Percentiles rank a stretch among this genome's conserved stretches.
Conservation (phyloP, 2,888 invertebrate species). For the Drosophila prostipennis region DNA sequence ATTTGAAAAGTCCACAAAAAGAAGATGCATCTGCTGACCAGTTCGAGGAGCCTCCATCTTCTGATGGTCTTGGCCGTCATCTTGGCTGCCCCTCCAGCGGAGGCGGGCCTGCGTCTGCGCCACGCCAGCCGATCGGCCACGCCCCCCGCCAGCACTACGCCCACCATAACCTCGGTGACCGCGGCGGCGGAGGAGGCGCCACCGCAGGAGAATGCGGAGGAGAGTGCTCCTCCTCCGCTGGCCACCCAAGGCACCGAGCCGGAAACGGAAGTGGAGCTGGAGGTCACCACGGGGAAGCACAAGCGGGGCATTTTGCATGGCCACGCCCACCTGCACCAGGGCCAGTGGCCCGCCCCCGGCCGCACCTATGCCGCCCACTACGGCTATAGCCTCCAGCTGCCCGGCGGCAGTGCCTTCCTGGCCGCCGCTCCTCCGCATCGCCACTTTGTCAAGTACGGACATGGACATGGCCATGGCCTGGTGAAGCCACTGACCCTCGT, state of each 20-base stretch:
- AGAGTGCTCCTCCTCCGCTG: not conserved
- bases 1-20: not conserved
- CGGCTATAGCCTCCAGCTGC: slow-evolving; percentile 79
- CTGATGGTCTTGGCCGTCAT: slow-evolving; percentile 19
- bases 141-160: slow-evolving; percentile 42
- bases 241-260: slow-evolving; percentile 15
- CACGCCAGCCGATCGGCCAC: slow-evolving; percentile 45
- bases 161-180: slow-evolving; percentile 22
- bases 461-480: slow-evolving; percentile 20
- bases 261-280: slow-evolving; percentile 1
- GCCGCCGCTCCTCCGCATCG: slow-evolving; percentile 51
- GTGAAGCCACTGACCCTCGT: slow-evolving; percentile 21
- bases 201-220: not conserved
- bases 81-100: slow-evolving; percentile 2
- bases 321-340: slow-evolving; percentile 17
- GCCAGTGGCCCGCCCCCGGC: slow-evolving; percentile 79
- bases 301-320: slow-evolving; percentile 79
- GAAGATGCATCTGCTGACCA: slow-evolving; percentile 37
- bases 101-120: slow-evolving; percentile 60
- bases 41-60: slow-evolving; percentile 18
- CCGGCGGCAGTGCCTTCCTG: slow-evolving; percentile 63
- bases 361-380: slow-evolving; percentile 80
- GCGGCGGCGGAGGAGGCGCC: slow-evolving; percentile 5
- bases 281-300: slow-evolving; percentile 59
- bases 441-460: slow-evolving; percentile 59